These are phyloP conservation scores for Tragulus kanchil DNA, from an alignment of 2,113 vertebrate species.

Conservation along the genomic window DNA sequence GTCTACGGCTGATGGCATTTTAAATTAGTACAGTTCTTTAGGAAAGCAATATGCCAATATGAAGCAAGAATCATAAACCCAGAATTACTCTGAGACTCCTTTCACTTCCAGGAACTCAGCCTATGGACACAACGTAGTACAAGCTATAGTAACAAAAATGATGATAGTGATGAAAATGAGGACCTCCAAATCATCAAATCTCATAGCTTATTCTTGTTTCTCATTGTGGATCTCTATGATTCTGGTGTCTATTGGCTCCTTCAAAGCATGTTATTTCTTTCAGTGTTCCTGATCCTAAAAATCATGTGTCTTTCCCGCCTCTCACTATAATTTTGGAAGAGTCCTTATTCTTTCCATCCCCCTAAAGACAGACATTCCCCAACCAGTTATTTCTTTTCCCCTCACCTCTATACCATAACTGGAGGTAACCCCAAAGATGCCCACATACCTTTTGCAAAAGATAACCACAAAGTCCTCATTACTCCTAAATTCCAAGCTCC, in stretches of 20 bases:
- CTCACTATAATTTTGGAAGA: not conserved
- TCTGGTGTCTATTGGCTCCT: not conserved
- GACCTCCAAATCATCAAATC: not conserved
- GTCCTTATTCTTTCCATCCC: not conserved
- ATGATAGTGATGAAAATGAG: not conserved
- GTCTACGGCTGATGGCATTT: not conserved
- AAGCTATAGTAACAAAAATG: not conserved
- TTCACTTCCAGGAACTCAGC: not conserved
- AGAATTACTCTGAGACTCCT: not conserved
- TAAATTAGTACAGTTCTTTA: not conserved
- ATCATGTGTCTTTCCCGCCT: not conserved
- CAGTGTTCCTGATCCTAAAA: not conserved
- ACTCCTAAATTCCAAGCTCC: not conserved
- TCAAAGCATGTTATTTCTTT: not conserved
- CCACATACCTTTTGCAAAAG: not conserved
- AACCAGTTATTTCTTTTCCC: not conserved
- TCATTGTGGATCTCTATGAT: not conserved
- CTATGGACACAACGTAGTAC: slow-evolving; percentile 22
- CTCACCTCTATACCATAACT: not conserved
- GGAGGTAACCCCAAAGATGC: not conserved
- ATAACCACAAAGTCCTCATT: not conserved
- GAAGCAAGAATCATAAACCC: not conserved
- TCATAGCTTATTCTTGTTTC: not conserved
- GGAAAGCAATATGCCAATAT: not conserved
- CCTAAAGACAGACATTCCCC: not conserved